Base-by-base conservation (phyloP, 2,113 vertebrate genomes). In the Megaceryle maxima region DNA sequence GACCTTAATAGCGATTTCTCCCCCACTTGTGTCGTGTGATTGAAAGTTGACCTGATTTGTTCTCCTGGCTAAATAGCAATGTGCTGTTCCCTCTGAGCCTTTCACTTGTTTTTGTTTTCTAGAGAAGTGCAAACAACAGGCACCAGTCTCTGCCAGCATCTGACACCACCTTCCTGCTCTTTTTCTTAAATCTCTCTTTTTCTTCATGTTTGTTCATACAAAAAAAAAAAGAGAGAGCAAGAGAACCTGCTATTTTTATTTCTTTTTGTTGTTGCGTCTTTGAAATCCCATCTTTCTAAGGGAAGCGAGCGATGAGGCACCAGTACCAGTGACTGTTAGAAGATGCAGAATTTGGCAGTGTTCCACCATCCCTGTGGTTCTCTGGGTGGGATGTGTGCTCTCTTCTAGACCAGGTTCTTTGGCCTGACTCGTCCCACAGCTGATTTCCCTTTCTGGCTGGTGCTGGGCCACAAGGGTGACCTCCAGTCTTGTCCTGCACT, bases 11-110 rank as follows among this genome's bases (percentile, higher is more conserved):
- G 15, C 75, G 57, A 43, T 14, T 14, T 8, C 8, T 13, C 0
- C 6, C 16, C 5, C 11, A 14, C 11, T 10, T 1, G 3, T 81
- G 68, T 83, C 5, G 5, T 89, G 69, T 96, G 91, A 91, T 95
- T 96, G 84, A 81, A 88, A 76, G 93, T 82, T 96, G 94, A 96
- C 94, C 95, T 94, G 93, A 83, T 95, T 95, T 92, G 78, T 94
- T 96, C 70, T 93, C 62, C 81, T 91, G 78, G 87, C 82, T 87
- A 96, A 91, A 92, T 91, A 17, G 5, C 87, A 95, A 60, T 1
- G 1, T 94, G 91, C 75, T 91, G 81, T 94, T 96, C 89, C 81
- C 53, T 69, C 53, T 1, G 9, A 92, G 90, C 75, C 70, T 82
- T 95, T 85, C 59, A 22, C 84, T 95, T 92, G 91, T 94, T 96